A percentile compares a stretch with the other conserved stretches of the same genome.
Evolutionary conservation across 2,797 vertebrate genomes (phyloP).

Genomic region (Pyrrhura leucotis): DNA sequence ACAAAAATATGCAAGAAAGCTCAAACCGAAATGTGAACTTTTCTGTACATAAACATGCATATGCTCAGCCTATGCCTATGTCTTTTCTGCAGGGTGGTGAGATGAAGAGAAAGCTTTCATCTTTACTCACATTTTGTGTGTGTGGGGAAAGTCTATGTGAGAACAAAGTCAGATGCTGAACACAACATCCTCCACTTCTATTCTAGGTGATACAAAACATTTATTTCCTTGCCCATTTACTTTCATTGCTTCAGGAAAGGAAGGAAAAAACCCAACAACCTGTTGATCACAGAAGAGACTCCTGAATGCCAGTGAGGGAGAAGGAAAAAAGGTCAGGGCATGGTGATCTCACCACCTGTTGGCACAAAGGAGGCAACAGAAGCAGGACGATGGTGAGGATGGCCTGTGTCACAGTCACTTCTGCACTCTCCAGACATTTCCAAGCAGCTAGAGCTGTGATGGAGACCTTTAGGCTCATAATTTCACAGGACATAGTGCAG

Average conservation of each 20-base stretch:
- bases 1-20: not conserved
- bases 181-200: not conserved
- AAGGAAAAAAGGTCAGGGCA: not conserved
- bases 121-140: not conserved
- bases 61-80: not conserved
- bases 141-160: not conserved
- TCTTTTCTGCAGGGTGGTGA: not conserved
- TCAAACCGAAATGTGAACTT: not conserved
- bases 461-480: not conserved
- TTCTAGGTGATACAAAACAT: not conserved
- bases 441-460: not conserved
- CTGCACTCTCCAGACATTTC: not conserved
- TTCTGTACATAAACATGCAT: not conserved
- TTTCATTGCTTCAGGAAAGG: not conserved
- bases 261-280: too few relatives aligned
- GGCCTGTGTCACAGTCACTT: accelerated
- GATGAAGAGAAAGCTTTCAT: not conserved
- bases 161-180: not conserved
- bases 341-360: accelerated
- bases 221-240: not conserved
- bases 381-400: not conserved
- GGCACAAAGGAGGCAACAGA: too few relatives aligned
- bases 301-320: not conserved
- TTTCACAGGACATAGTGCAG: accelerated
- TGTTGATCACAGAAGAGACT: not conserved